Evolutionary conservation across 2,113 vertebrate species (phyloP).

Genomic region (Bubalus kerabau): DNA sequence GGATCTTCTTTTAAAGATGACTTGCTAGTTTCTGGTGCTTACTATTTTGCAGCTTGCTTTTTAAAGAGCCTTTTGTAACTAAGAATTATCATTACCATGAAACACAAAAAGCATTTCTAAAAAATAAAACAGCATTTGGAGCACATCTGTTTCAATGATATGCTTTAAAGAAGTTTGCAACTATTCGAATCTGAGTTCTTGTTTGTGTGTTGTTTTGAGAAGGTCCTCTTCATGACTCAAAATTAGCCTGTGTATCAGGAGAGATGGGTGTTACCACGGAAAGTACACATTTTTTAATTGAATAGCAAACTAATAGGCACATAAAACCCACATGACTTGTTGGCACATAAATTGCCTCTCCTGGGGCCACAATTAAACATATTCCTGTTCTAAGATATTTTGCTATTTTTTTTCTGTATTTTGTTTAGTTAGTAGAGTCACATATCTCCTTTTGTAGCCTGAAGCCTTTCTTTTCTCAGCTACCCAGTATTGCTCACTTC

Average conservation of each 20-base stretch:
- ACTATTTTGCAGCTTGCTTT: conserved; percentile 36
- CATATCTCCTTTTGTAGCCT: background rate
- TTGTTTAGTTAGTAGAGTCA: conserved; percentile 56
- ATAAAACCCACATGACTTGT: conserved; percentile 78
- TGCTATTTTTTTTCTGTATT: conserved; percentile 38
- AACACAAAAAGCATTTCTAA: conserved; percentile 8
- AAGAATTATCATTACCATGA: background rate
- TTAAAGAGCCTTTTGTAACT: background rate
- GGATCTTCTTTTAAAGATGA: background rate
- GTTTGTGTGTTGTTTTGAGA: conserved; percentile 72
- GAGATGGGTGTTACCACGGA: conserved; percentile 71
- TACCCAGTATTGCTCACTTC: background rate
- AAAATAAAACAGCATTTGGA: background rate
- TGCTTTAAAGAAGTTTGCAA: conserved; percentile 31
- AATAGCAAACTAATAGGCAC: conserved; percentile 79
- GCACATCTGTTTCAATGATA: conserved; percentile 33
- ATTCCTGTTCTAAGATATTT: conserved; percentile 69
- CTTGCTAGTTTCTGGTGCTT: background rate
- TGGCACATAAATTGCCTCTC: conserved; percentile 78
- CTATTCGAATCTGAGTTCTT: conserved; percentile 17
- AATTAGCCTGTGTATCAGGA: conserved; percentile 70
- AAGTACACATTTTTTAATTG: conserved; percentile 80
- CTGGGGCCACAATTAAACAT: conserved; percentile 75
- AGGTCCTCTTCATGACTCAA: conserved; percentile 67
- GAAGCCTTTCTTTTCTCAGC: background rate